A percentile compares a stretch with the other conserved stretches of the same genome.
Evolutionary conservation across 2,888 invertebrate species (phyloP).

Genomic region (Drosophila paranaensis): DNA sequence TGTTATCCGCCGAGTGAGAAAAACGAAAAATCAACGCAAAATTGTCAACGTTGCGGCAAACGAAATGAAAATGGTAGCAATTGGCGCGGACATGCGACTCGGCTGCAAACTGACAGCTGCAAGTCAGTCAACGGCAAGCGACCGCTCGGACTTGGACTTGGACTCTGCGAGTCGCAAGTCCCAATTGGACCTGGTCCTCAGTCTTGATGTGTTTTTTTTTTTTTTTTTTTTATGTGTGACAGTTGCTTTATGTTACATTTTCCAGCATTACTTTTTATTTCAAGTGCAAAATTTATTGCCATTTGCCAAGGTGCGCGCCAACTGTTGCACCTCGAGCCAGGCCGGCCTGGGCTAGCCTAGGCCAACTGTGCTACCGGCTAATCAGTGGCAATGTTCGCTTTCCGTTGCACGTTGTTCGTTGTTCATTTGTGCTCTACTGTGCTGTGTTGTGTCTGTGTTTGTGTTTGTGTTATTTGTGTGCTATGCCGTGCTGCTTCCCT

Average conservation of each 20-base stretch:
- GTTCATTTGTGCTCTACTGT: constrained; percentile 27
- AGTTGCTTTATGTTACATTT: constrained; percentile 79
- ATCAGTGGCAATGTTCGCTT: constrained; percentile 69
- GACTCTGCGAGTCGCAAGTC: background rate
- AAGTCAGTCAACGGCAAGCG: constrained; percentile 64
- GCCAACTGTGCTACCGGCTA: constrained; percentile 67
- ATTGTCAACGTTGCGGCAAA: constrained; percentile 70
- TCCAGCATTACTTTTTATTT: constrained; percentile 74
- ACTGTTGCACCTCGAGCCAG: constrained; percentile 43
- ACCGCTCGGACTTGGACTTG: constrained; percentile 14
- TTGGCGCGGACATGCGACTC: constrained; percentile 75
- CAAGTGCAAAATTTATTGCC: constrained; percentile 80
- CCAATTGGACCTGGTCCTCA: constrained; percentile 34
- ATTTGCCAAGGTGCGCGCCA: constrained; percentile 68
- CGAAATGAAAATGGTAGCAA: constrained; percentile 81
- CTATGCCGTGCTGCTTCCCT: constrained; percentile 41
- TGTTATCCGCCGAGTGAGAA: constrained; percentile 30
- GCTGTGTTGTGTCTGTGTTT: background rate
- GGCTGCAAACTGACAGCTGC: constrained; percentile 76
- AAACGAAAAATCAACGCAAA: constrained; percentile 21
- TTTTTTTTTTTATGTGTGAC: constrained; percentile 76
- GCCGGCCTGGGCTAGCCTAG: constrained; percentile 1
- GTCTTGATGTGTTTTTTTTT: no score
- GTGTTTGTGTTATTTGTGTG: background rate
- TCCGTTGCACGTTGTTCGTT: constrained; percentile 12